phyloP scores from a whole-genome alignment of 2,888 invertebrate species.

The Ethmia dodecea region DNA sequence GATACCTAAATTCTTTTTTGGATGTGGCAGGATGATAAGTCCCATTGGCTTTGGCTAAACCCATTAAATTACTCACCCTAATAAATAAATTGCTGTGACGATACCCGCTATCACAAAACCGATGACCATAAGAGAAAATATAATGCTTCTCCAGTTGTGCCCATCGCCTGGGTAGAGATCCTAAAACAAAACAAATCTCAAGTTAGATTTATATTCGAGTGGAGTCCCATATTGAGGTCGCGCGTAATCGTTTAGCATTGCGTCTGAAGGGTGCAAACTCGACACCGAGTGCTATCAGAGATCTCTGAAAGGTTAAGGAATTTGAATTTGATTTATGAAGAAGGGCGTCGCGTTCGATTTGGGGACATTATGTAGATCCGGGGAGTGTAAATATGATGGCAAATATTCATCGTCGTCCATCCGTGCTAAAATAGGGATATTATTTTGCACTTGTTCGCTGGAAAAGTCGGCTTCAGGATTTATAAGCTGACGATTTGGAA shows the following conservation, averaged over 20 bases:
- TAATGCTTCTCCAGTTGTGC: slow-evolving; percentile 93
- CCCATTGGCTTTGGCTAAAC: too few species aligned
- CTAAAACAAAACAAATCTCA: slow-evolving; percentile 57
- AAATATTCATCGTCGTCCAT: too few species aligned
- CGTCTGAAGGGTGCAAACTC: slow-evolving; percentile 2
- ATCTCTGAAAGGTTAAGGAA: slow-evolving; percentile 22
- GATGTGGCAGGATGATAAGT: too few species aligned
- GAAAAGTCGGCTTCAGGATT: too few species aligned
- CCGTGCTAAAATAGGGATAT: too few species aligned
- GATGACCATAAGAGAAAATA: slow-evolving; percentile 92
- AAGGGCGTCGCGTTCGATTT: slow-evolving; percentile 25
- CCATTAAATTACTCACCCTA: slow-evolving; percentile 89
- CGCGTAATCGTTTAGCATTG: slow-evolving; percentile 5
- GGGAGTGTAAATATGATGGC: slow-evolving; percentile 1
- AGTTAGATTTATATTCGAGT: neutral
- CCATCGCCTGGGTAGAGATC: slow-evolving; percentile 89
- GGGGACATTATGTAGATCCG: slow-evolving; percentile 18
- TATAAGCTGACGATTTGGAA: too few species aligned
- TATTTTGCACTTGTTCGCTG: too few species aligned
- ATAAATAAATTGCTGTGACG: slow-evolving; percentile 91
- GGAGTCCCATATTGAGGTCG: slow-evolving; percentile 2
- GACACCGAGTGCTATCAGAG: slow-evolving; percentile 8
- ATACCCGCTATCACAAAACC: slow-evolving; percentile 92
- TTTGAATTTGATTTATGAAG: slow-evolving; percentile 33
- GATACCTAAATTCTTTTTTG: too few species aligned